These are phyloP conservation scores for Scomber japonicus DNA, from an alignment of 2,113 vertebrate genomes.

Conservation along the genomic window DNA sequence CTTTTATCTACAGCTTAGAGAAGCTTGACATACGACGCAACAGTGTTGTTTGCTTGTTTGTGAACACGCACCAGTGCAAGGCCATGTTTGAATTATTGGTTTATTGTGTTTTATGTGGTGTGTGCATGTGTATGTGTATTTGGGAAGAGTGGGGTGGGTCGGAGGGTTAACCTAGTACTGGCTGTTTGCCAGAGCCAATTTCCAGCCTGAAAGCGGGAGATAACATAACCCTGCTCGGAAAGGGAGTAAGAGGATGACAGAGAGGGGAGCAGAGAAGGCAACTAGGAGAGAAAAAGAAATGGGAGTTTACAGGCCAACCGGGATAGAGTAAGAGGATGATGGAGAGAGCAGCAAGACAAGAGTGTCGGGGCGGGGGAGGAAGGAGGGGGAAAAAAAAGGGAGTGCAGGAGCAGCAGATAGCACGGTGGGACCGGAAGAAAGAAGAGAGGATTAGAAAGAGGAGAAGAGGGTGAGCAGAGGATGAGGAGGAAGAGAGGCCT, in stretches of 20 bases:
- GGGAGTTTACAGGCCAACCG: conserved; percentile 45
- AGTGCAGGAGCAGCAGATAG: background rate
- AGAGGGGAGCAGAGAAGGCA: conserved; percentile 20
- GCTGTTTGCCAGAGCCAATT: conserved; percentile 54
- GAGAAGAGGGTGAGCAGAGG: conserved; percentile 21
- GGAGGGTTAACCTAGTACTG: conserved; percentile 16
- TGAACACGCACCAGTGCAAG: background rate
- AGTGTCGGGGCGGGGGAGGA: background rate
- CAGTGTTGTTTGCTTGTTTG: background rate
- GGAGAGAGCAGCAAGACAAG: conserved; percentile 5
- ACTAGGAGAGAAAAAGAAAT: conserved; percentile 30
- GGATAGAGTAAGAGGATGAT: conserved; percentile 56
- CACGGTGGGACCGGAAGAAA: background rate
- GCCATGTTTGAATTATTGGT: conserved; percentile 21
- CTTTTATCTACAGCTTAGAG: too few species aligned
- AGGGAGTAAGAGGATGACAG: conserved; percentile 48
- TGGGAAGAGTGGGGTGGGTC: background rate
- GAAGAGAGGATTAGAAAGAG: conserved; percentile 36
- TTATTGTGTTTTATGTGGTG: conserved; percentile 38
- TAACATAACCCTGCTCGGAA: conserved; percentile 59
- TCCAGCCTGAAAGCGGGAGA: conserved; percentile 67
- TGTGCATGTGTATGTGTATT: background rate
- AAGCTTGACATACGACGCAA: too few species aligned
- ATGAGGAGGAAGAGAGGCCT: conserved; percentile 16
- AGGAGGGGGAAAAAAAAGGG: background rate